Base-by-base conservation (phyloP, 2,888 invertebrate species). In the Heliconius aoede region DNA sequence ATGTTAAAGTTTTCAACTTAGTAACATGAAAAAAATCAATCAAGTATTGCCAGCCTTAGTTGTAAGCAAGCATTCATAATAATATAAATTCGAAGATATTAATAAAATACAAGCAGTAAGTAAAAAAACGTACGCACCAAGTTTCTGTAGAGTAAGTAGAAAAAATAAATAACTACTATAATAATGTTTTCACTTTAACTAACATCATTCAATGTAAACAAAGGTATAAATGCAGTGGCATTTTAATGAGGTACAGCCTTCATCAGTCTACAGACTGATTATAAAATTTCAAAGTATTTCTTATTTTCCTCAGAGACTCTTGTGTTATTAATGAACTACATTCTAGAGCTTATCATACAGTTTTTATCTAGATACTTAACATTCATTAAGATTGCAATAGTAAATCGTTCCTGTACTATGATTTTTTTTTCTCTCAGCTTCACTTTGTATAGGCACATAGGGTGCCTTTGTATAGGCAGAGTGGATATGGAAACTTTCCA, bases 271-370 rank as follows among this genome's bases (percentile, higher is more conserved):
- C n/a, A n/a, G n/a, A n/a, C n/a, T 30, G 67, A 28, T 68, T 58
- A n/a, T 58, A 74, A 68, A 68, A 40, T 68, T 36, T 73, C 67
- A 68, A 74, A 74, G 60, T 60, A 40, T 60, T 11, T 40, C 74
- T 67, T 68, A 74, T 74, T 74, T 74, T 74, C 74, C 74, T 74
- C 40, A 69, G 30, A 69, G 51, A n/a, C 51, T 7, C 28, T n/a
- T 30, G 64, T 13, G 28, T 51, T 30, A 51, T 69, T 30, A 69
- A 51, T 69, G 68, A 69, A 30, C 68, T 55, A 69, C 51, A 69
- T 69, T 69, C 68, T 69, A 51, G 30, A 30, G 46, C 30, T 18
- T 51, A 30, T 69, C 68, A 46, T 8, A 30, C 8, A 28, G 51
- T 51, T 51, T 30, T 51, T n/a, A 69, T 30, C 30, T n/a, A 13